Percentiles rank a stretch among this genome's conserved stretches.
phyloP scores from a whole-genome alignment of 2,888 invertebrate species.

The Sthenelais limicola region DNA sequence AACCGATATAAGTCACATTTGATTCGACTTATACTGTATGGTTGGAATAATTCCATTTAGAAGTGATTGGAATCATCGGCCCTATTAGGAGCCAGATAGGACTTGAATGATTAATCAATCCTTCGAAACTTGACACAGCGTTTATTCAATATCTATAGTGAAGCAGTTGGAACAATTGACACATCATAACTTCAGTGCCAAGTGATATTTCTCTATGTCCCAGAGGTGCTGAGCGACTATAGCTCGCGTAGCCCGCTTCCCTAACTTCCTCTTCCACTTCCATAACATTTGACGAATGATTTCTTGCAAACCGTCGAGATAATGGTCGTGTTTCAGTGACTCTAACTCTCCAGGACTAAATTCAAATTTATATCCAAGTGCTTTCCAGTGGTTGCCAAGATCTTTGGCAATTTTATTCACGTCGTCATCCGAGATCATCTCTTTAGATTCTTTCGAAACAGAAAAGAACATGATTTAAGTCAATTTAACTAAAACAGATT shows the following conservation, averaged over 20 bases:
- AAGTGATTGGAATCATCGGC: too few relatives aligned
- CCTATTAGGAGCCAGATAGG: too few relatives aligned
- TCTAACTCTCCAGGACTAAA: slow-evolving; percentile 32
- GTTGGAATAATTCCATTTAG: too few relatives aligned
- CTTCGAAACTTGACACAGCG: too few relatives aligned
- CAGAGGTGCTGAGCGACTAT: slow-evolving; percentile 16
- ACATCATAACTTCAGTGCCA: neutral
- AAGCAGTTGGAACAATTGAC: too few relatives aligned
- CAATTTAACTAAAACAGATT: too few relatives aligned
- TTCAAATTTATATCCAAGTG: slow-evolving; percentile 24
- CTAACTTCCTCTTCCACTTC: slow-evolving; percentile 37
- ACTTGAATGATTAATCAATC: too few relatives aligned
- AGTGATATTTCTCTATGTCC: neutral
- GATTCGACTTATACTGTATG: too few relatives aligned
- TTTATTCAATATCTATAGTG: too few relatives aligned
- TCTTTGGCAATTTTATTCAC: slow-evolving; percentile 18
- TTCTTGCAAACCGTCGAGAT: slow-evolving; percentile 32
- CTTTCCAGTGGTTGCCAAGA: slow-evolving; percentile 30
- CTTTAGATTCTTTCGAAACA: slow-evolving; percentile 3
- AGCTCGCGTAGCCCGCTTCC: slow-evolving; percentile 10
- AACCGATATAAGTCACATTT: too few relatives aligned
- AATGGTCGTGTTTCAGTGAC: slow-evolving; percentile 30
- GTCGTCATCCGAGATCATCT: neutral
- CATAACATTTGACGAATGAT: slow-evolving; percentile 39
- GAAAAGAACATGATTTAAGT: slow-evolving; percentile 2